phyloP scores from a whole-genome alignment of 2,113 vertebrate genomes.

The Nerophis lumbriciformis region DNA sequence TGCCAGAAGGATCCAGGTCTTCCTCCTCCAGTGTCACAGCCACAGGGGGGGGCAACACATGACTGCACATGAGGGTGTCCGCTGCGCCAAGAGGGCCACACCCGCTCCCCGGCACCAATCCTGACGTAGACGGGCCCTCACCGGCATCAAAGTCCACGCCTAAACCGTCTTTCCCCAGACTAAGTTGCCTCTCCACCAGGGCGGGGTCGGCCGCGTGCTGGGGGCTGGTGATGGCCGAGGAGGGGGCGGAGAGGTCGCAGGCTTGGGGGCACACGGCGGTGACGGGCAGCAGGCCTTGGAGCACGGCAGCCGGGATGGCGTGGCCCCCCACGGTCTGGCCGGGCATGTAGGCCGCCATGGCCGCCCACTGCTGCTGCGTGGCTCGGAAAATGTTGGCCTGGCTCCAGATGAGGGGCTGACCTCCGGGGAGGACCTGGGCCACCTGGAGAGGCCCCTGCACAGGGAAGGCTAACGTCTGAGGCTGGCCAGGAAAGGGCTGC shows the following conservation, averaged over 20 bases:
- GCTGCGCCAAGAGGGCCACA: slow-evolving; percentile 65
- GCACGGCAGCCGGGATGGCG: slow-evolving; percentile 91
- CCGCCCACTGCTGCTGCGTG: slow-evolving; percentile 91
- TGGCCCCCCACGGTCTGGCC: slow-evolving; percentile 80
- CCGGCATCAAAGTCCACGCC: slow-evolving; percentile 47
- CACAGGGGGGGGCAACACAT: slow-evolving; percentile 79
- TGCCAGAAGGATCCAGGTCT: slow-evolving; percentile 92
- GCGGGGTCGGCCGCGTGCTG: slow-evolving; percentile 77
- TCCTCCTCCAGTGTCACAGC: slow-evolving; percentile 84
- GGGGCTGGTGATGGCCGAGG: slow-evolving; percentile 81
- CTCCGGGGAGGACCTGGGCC: slow-evolving; percentile 91
- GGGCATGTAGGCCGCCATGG: slow-evolving; percentile 94
- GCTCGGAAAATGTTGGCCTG: slow-evolving; percentile 90
- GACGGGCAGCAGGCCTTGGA: slow-evolving; percentile 87
- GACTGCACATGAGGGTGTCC: slow-evolving; percentile 84
- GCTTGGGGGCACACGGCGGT: slow-evolving; percentile 79
- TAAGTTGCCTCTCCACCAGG: slow-evolving; percentile 63
- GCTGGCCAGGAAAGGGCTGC: slow-evolving; percentile 83
- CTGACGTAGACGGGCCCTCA: slow-evolving; percentile 59
- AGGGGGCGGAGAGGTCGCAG: slow-evolving; percentile 80
- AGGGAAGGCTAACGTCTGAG: slow-evolving; percentile 85
- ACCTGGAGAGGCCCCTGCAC: slow-evolving; percentile 73
- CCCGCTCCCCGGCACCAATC: slow-evolving; percentile 45
- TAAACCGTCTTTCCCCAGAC: slow-evolving; percentile 49
- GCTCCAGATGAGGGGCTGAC: slow-evolving; percentile 93